Evolutionary conservation across 2,113 vertebrate species (phyloP), one percentile per base, ranked within the genome.

Genomic region (Campylorhamphus procurvoides): DNA sequence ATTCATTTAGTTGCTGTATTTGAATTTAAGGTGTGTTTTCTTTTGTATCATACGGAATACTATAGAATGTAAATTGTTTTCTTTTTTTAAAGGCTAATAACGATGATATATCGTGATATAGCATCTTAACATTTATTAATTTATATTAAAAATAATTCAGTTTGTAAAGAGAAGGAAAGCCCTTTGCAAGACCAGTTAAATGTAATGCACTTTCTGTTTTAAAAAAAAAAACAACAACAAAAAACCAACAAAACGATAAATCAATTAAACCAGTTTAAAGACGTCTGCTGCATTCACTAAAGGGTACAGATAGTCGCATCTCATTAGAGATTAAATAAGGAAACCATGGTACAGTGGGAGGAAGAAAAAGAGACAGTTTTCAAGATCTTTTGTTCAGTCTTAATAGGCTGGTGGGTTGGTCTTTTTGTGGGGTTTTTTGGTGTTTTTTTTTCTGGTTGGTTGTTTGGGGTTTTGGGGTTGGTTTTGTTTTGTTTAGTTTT

Each of bases 161-260:
- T 98, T 99, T 98, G 98, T 98, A 98, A 98, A 98, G 98, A 98
- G 98, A 98, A 98, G 97, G 95, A 95, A 97, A 97, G 60, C 97
- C 98, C 98, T 98, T 98, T 97, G 98, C 98, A 97, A 98, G 97
- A 98, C 97, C 98, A 97, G 94, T 97, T 96, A 96, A 97, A 97
- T 99, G 98, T 99, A 98, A 98, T 98, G 99, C 99, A 99, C 99
- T 99, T 99, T 99, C 99, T 99, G 99, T 99, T 96, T 9, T 19
- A 55, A 94, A 92, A 79, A 75, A 53, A 24, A 63, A 28, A 39
- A 11, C 4, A 35, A 14, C 11, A 40, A 68, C 19, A 47, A 47
- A 47, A 14, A 46, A 44, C 35, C 67, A 62, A 81, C 72, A 58
- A 64, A 90, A 94, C 81, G 94, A 97, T 98, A 98, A 98, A 98